Base-by-base conservation (phyloP, 1,140 invertebrate genomes). In the Eueides isabella region DNA sequence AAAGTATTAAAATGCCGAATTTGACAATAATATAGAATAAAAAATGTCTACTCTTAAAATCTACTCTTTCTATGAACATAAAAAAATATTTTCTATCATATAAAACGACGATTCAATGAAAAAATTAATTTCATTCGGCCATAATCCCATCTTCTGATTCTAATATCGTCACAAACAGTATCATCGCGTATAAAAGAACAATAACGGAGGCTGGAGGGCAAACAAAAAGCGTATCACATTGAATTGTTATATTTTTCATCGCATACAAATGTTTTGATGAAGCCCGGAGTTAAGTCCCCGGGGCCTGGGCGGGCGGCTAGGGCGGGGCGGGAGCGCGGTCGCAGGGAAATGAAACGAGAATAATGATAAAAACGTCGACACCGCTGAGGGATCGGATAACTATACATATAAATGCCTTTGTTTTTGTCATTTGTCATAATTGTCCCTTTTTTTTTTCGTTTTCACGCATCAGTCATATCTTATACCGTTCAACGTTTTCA, bases 301-400 rank as follows among this genome's bases (percentile, higher is more conserved):
- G 82, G 78, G 48, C 23, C 48, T 80, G 79, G 35, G 55, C 61
- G 66, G 61, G 68, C 31, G 67, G 67, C 64, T 26, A 66, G 74
- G 71, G 61, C 28, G 70, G 48, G 38, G 70, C 38, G 41, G 67
- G 71, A 65, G 75, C 69, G 65, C 33, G 55, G 26, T 28, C 61
- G 72, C 16, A 55, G 63, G 74, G 77, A 74, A 74, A 79, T 81
- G 80, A 86, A 83, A 86, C 81, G 82, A 86, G 80, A 87, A 87
- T 87, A 88, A 89, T 87, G 85, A 82, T 87, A 86, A 85, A 87
- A 84, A 80, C 77, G 83, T 79, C 78, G 82, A 77, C 81, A 67
- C 74, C 61, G 66, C 68, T 76, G 71, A 77, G 75, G 80, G 79
- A 79, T 35, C 67, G 67, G 71, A 73, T 73, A 73, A 73, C 71